Base-by-base conservation (phyloP, 2,888 invertebrate species). In the Dasypolia templi region DNA sequence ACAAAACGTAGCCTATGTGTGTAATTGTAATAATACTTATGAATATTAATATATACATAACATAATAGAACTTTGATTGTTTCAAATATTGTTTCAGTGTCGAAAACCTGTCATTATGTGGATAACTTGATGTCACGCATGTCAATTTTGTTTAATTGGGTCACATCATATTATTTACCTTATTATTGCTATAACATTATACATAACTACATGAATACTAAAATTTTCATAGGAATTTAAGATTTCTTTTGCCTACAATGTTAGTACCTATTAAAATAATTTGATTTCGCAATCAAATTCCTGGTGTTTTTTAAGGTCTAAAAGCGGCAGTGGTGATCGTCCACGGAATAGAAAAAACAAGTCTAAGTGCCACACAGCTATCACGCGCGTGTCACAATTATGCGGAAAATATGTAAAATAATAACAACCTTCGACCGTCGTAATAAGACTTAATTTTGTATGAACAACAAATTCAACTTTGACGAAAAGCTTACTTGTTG, bases 41-140 rank as follows among this genome's bases (percentile, higher is more conserved):
- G 14, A 44, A 61, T 56, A 62, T 51, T 59, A 32, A 59, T 26
- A 79, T 4, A 49, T 44, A 73, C 19, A 73, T 80, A 61, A 39
- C n/a, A n/a, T n/a, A 74, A 65, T 17, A 19, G 12, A 35, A 79
- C 61, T 72, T 64, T 6, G 72, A 59, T 58, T 58, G n/a, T 59
- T 78, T 17, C n/a, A 29, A 51, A 59, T 29, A 46, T 46, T 44
- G 46, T 63, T 73, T 75, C 53, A 7, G 14, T 22, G 7, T 51
- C 22, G 32, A 32, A 46, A 63, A 11, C 39, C 51, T 66, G 19
- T 80, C 22, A 66, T 81, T 75, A 62, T 3, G 26, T 29, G n/a
- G 14, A 17, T 56, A 26, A 65, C 29, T 32, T 42, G 14, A 26
- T 56, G 49, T 55, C 42, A 53, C 58, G 22, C 42, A 63, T 19